Percentiles rank a stretch among this genome's conserved stretches.
phyloP scores from a whole-genome alignment of 2,113 vertebrate species.

The Rhinolophus sinicus region DNA sequence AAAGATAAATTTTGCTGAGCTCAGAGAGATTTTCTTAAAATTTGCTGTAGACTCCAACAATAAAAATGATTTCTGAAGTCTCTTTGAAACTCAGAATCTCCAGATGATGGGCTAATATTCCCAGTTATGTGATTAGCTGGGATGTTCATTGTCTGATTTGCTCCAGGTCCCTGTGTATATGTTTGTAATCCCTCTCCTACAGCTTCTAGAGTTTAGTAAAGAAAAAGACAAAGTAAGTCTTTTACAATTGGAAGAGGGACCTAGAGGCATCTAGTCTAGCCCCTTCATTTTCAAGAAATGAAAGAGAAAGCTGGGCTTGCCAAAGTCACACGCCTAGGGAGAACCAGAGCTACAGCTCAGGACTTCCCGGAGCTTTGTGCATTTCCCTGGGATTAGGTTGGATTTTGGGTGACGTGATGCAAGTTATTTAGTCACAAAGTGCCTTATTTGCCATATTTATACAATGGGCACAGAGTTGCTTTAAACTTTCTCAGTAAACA shows the following conservation, averaged over 20 bases:
- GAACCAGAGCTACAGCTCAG: background rate
- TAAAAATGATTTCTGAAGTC: background rate
- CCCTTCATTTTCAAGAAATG: background rate
- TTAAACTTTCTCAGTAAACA: background rate
- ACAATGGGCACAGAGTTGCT: background rate
- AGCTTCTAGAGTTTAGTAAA: background rate
- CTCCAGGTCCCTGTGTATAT: background rate
- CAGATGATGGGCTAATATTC: background rate
- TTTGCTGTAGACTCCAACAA: background rate
- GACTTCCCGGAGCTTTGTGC: background rate
- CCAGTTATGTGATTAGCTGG: background rate
- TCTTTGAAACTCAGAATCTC: background rate
- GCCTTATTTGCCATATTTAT: background rate
- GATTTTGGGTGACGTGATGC: background rate
- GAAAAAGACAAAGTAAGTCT: background rate
- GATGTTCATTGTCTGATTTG: rapidly evolving
- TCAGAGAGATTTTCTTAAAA: constrained; percentile 20
- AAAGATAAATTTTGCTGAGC: background rate
- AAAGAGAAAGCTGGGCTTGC: background rate
- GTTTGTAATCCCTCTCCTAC: background rate
- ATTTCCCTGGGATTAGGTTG: background rate
- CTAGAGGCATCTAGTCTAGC: background rate
- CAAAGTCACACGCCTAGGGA: too few relatives aligned
- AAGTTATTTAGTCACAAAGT: background rate
- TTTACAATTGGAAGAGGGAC: background rate